phyloP scores from a whole-genome alignment of 2,797 vertebrate genomes.

The Carapus acus region DNA sequence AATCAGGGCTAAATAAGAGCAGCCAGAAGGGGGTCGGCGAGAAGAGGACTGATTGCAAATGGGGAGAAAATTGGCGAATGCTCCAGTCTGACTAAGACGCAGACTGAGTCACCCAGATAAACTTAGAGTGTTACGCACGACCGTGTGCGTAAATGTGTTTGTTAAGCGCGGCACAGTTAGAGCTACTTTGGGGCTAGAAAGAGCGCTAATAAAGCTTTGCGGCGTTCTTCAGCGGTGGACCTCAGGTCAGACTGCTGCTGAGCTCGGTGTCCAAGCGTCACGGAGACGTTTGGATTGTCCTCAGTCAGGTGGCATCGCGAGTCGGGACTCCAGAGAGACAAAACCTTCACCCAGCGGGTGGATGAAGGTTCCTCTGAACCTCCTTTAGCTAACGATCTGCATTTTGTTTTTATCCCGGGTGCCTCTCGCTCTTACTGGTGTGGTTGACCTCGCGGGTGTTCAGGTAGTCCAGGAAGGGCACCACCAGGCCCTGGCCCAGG shows the following conservation, averaged over 20 bases:
- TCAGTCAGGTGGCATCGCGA: no score
- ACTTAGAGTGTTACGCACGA: slow-evolving; percentile 17
- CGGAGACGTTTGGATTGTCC: no score
- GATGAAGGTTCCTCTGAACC: no score
- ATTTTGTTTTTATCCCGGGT: not conserved
- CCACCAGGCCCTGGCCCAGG: slow-evolving; percentile 80
- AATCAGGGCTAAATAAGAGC: slow-evolving; percentile 42
- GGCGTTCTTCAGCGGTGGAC: no score
- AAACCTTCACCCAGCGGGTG: no score
- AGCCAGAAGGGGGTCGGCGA: slow-evolving; percentile 31
- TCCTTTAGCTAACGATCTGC: no score
- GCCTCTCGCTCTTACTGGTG: slow-evolving; percentile 74
- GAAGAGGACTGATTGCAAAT: slow-evolving; percentile 23
- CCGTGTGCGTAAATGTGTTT: slow-evolving; percentile 17
- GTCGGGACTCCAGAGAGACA: no score
- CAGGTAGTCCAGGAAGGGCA: slow-evolving; percentile 85
- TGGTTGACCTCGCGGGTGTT: slow-evolving; percentile 81
- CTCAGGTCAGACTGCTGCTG: no score
- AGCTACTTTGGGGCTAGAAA: slow-evolving; percentile 9
- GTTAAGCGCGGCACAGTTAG: no score
- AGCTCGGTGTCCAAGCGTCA: no score
- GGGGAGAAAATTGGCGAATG: slow-evolving; percentile 16
- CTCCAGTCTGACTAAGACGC: slow-evolving; percentile 41
- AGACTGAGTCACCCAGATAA: slow-evolving; percentile 37
- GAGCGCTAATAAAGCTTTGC: not conserved